phyloP scores from a whole-genome alignment of 1,140 invertebrate genomes.

The Whitmania pigra region DNA sequence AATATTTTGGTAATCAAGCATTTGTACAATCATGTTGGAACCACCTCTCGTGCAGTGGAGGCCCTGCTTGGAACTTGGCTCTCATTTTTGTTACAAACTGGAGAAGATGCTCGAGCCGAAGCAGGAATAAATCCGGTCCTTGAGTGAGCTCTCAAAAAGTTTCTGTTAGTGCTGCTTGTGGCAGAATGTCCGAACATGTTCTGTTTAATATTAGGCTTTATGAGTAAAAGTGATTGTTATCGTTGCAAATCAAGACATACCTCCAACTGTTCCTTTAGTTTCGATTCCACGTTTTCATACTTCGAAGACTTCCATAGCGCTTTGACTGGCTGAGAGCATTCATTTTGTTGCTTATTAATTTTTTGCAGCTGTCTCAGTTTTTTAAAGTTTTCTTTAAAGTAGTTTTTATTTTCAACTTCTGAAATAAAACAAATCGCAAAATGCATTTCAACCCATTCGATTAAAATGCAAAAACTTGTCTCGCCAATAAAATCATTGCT shows the following conservation, averaged over 20 bases:
- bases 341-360: constrained; percentile 9
- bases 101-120: constrained; percentile 32
- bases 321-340: constrained; percentile 37
- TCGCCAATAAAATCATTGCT: not conserved
- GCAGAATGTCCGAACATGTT: constrained; percentile 10
- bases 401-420: constrained; percentile 35
- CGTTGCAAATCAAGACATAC: not conserved
- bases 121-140: constrained; percentile 35
- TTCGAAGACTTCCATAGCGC: constrained; percentile 42
- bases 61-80: too few relatives aligned
- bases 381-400: constrained; percentile 38
- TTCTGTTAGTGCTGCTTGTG: constrained; percentile 20
- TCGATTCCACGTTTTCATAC: constrained; percentile 36
- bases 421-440: constrained; percentile 2
- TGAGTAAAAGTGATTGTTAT: not conserved
- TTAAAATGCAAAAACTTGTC: too few relatives aligned
- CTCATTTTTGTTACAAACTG: too few relatives aligned
- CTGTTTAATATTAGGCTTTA: not conserved
- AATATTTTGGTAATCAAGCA: too few relatives aligned
- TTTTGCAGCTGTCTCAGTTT: constrained; percentile 40
- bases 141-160: constrained; percentile 39
- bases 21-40: too few relatives aligned
- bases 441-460: too few relatives aligned
- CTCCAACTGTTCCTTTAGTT: constrained; percentile 34
- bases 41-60: too few relatives aligned